phyloP scores from a whole-genome alignment of 2,888 invertebrate species.

The Serripes groenlandicus region DNA sequence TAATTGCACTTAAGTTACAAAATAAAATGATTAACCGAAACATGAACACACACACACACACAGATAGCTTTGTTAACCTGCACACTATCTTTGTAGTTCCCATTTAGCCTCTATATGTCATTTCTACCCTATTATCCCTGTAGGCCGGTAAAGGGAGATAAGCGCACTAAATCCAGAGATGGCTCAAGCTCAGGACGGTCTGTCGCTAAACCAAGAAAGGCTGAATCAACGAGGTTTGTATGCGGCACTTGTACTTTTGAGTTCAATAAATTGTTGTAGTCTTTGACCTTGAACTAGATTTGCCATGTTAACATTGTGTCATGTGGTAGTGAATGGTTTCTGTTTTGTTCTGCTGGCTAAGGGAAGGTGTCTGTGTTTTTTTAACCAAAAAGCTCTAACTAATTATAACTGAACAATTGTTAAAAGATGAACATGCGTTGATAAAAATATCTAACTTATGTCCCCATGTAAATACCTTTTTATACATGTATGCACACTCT shows the following conservation, averaged over 20 bases:
- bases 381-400: too few species aligned
- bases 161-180: slow-evolving; percentile 83
- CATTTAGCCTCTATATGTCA: slow-evolving; percentile 12
- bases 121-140: slow-evolving; percentile 38
- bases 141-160: slow-evolving; percentile 82
- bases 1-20: too few species aligned
- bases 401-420: too few species aligned
- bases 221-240: slow-evolving; percentile 84
- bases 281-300: not conserved
- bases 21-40: too few species aligned
- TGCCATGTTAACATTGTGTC: not conserved
- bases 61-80: slow-evolving; percentile 32
- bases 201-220: slow-evolving; percentile 80
- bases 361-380: too few species aligned
- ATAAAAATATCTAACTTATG: too few species aligned
- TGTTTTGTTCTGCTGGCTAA: too few species aligned
- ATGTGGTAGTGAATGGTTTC: not conserved
- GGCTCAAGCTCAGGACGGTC: slow-evolving; percentile 85
- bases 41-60: slow-evolving; percentile 1
- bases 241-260: slow-evolving; percentile 16
- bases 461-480: too few species aligned
- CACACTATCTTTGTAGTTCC: slow-evolving; percentile 18
- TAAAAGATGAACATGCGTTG: too few species aligned
- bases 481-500: too few species aligned
- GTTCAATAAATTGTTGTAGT: not conserved